Conservation (phyloP, 2,888 invertebrate species). For the Argyresthia albistria region DNA sequence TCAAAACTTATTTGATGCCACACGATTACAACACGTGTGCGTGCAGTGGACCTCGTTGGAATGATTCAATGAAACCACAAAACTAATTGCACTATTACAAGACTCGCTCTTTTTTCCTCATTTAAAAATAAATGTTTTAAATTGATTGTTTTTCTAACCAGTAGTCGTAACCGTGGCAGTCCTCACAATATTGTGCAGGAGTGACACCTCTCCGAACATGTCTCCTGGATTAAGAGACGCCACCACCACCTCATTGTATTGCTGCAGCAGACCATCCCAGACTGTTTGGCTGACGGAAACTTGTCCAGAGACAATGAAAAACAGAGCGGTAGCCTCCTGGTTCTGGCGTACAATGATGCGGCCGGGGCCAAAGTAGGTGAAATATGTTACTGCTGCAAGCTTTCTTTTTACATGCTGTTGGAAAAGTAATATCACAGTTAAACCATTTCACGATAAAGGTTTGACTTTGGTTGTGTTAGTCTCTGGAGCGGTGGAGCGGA, state of each 20-base stretch:
- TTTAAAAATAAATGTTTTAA: neutral
- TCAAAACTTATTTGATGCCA: no score
- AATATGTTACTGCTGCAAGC: constrained; percentile 74
- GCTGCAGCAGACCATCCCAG: constrained; percentile 62
- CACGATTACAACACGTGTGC: no score
- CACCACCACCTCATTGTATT: constrained; percentile 53
- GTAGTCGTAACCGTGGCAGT: neutral
- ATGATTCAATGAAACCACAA: no score
- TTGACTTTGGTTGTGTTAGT: no score
- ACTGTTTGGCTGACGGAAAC: constrained; percentile 57
- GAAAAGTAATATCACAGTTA: no score
- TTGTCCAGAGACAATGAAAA: constrained; percentile 76
- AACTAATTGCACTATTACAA: neutral
- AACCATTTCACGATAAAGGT: no score
- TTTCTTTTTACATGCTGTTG: constrained; percentile 71
- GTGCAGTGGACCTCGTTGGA: neutral
- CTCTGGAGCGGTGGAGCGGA: no score
- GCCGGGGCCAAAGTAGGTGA: constrained; percentile 73
- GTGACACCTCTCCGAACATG: constrained; percentile 78
- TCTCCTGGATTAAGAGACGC: constrained; percentile 70
- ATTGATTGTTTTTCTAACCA: neutral
- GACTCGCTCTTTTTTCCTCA: neutral
- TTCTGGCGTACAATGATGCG: constrained; percentile 75
- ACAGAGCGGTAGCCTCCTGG: constrained; percentile 72
- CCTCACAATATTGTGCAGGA: constrained; percentile 50